Evolutionary conservation across 2,888 invertebrate species (phyloP).

Genomic region (Drosophila eohydei): DNA sequence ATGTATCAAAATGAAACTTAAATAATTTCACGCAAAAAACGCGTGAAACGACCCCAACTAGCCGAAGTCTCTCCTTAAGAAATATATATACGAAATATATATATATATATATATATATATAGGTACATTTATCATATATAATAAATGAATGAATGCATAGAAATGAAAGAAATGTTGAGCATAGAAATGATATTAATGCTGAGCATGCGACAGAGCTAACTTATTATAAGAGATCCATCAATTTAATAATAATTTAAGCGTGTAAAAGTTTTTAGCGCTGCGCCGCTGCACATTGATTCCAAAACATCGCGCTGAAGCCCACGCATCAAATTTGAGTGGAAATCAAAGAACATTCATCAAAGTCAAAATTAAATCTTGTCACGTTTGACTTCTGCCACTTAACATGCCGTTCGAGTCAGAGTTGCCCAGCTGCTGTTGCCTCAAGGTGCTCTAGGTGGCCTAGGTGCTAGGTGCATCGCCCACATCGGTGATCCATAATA

Average conservation of each 20-base stretch:
- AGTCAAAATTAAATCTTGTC: constrained; percentile 58
- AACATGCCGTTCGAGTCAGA: constrained; percentile 49
- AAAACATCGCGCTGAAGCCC: not conserved
- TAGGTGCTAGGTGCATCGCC: constrained; percentile 43
- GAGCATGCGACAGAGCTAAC: constrained; percentile 17
- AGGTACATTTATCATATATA: not conserved
- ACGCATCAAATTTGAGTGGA: constrained; percentile 40
- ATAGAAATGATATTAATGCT: constrained; percentile 45
- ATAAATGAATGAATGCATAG: constrained; percentile 11
- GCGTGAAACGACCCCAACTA: constrained; percentile 18
- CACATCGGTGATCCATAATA: constrained; percentile 66
- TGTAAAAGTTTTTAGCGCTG: constrained; percentile 27
- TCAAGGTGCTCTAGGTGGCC: not conserved
- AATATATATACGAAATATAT: not conserved
- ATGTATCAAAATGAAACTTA: constrained; percentile 32
- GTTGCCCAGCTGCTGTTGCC: constrained; percentile 24
- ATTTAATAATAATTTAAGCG: constrained; percentile 42
- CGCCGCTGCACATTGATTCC: constrained; percentile 32
- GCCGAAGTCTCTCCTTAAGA: no score
- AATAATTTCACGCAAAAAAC: constrained; percentile 31
- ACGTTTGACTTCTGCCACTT: constrained; percentile 52
- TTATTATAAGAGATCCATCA: constrained; percentile 52
- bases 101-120: not conserved
- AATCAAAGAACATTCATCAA: constrained; percentile 74
- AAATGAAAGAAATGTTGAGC: constrained; percentile 44